Conservation (phyloP, 2,888 invertebrate species). For the Craniophora ligustri region DNA sequence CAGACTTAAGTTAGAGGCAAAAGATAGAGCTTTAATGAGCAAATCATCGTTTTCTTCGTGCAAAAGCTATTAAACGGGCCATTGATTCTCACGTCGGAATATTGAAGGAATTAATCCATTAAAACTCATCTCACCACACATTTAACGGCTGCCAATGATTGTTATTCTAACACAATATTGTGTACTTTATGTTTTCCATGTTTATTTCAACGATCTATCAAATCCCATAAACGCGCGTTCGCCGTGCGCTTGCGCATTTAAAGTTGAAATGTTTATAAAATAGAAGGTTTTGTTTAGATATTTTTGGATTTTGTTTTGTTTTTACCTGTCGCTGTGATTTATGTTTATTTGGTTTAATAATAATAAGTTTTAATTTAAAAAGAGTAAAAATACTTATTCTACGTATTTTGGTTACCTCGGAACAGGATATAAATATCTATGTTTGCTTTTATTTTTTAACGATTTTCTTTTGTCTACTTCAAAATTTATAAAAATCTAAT, state of each 20-base stretch:
- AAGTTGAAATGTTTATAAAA: conserved; percentile 61
- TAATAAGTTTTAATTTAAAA: conserved; percentile 7
- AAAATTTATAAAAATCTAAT: too few species aligned
- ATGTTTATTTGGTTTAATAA: background rate
- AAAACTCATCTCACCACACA: conserved; percentile 22
- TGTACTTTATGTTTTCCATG: conserved; percentile 34
- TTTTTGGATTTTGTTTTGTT: conserved; percentile 34
- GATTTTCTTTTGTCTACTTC: too few species aligned
- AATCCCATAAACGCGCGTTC: conserved; percentile 49
- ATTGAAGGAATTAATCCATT: conserved; percentile 17
- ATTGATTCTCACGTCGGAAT: conserved; percentile 1
- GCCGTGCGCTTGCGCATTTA: conserved; percentile 45
- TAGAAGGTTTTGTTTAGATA: conserved; percentile 34
- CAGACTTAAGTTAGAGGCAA: too few species aligned
- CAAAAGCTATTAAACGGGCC: background rate
- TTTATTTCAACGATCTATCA: conserved; percentile 59
- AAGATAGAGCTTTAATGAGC: too few species aligned
- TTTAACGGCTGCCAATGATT: conserved; percentile 19
- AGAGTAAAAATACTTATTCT: too few species aligned
- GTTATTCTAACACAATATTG: conserved; percentile 45
- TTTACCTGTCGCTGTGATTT: conserved; percentile 13
- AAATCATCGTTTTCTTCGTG: background rate
- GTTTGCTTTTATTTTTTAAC: too few species aligned
- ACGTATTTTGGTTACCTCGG: background rate
- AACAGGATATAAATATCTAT: conserved; percentile 16